Conservation (phyloP, 2,888 invertebrate species). For the Periphyllus acericola region DNA sequence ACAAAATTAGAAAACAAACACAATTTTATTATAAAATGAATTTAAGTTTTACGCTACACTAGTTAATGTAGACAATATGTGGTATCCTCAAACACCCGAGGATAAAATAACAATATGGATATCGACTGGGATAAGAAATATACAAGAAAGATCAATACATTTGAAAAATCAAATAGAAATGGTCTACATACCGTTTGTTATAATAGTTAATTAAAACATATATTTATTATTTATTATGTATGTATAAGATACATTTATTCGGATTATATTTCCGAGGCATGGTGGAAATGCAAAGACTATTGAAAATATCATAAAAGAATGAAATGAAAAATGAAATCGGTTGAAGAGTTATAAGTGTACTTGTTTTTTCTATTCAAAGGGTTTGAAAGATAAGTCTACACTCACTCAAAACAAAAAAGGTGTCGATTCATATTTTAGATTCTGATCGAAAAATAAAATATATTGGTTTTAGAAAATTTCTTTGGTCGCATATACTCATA, state of each 20-base stretch:
- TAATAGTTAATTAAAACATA: too few species aligned
- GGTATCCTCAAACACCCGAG: too few species aligned
- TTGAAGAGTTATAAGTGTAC: neutral
- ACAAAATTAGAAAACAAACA: neutral
- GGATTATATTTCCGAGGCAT: too few species aligned
- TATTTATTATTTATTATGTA: too few species aligned
- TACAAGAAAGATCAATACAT: too few species aligned
- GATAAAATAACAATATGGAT: too few species aligned
- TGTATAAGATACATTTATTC: too few species aligned
- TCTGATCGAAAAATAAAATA: neutral
- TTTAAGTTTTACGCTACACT: too few species aligned
- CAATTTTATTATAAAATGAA: neutral
- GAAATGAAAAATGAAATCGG: neutral
- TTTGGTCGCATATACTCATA: neutral
- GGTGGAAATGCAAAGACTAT: neutral
- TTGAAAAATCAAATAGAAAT: too few species aligned
- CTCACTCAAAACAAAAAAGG: neutral
- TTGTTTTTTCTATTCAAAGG: neutral
- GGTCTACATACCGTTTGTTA: too few species aligned
- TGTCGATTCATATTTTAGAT: neutral
- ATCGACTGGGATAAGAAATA: too few species aligned
- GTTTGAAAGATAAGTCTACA: neutral
- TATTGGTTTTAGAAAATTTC: neutral
- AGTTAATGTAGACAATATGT: too few species aligned
- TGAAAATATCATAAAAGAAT: neutral